Evolutionary conservation across 2,113 vertebrate species (phyloP).

Genomic region (Laticauda colubrina): DNA sequence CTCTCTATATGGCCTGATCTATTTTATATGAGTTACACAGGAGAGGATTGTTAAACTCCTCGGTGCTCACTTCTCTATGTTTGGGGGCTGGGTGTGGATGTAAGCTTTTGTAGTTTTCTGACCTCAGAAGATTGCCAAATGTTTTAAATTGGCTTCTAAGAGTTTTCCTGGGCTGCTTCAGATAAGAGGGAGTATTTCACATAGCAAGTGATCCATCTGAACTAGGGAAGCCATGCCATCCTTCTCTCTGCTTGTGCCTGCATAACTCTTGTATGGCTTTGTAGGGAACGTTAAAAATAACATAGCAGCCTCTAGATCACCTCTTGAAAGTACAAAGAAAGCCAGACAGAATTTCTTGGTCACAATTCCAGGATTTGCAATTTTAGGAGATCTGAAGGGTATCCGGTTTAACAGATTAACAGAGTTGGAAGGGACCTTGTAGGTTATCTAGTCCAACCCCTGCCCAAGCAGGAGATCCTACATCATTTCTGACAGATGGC

Average conservation of each 20-base stretch:
- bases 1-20: conserved; percentile 33
- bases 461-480: too few relatives aligned
- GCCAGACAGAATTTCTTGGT: neutral
- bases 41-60: neutral
- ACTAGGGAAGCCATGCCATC: neutral
- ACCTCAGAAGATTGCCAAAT: neutral
- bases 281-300: neutral
- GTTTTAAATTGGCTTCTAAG: neutral
- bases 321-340: neutral
- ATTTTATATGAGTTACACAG: conserved; percentile 24
- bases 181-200: neutral
- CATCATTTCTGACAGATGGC: too few relatives aligned
- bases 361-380: neutral
- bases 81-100: too few relatives aligned
- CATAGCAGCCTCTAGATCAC: neutral
- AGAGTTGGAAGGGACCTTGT: too few relatives aligned
- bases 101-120: neutral
- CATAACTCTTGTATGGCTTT: neutral
- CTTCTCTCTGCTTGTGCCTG: neutral
- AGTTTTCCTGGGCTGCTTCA: neutral
- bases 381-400: neutral
- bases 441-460: too few relatives aligned
- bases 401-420: neutral
- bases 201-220: neutral
- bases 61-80: conserved; percentile 1